A percentile compares a stretch with the other conserved stretches of the same genome.
These are phyloP conservation scores for Megalops cyprinoides DNA, from an alignment of 2,797 vertebrate genomes.

Conservation along the genomic window DNA sequence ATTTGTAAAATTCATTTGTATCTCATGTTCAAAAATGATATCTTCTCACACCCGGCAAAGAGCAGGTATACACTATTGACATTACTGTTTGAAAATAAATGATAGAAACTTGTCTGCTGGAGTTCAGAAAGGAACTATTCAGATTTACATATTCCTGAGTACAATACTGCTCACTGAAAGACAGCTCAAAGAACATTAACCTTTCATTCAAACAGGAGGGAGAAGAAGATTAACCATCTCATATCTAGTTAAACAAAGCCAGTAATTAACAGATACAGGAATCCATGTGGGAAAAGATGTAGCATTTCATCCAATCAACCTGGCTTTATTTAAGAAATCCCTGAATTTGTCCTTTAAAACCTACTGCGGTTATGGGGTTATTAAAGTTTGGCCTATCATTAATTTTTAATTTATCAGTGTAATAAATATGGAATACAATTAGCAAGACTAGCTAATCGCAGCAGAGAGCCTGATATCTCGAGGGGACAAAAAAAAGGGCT, in stretches of 20 bases:
- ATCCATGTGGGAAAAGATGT: neutral
- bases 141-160: no score
- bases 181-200: neutral
- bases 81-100: no score
- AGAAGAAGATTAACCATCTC: no score
- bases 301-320: conserved; percentile 15
- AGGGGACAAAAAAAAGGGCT: conserved; percentile 48
- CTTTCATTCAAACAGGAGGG: neutral
- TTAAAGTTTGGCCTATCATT: conserved; percentile 53
- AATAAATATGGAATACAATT: conserved; percentile 44
- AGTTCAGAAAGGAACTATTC: no score
- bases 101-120: no score
- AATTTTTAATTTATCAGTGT: conserved; percentile 58
- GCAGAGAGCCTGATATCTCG: conserved; percentile 59
- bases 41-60: no score
- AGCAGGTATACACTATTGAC: no score
- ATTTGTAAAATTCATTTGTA: no score
- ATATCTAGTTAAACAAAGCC: neutral
- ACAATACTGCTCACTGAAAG: no score
- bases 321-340: conserved; percentile 19
- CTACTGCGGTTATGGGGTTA: conserved; percentile 30
- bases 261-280: neutral
- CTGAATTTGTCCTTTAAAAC: conserved; percentile 28
- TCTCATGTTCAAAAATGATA: no score
- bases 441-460: conserved; percentile 47